These are phyloP conservation scores for Perca fluviatilis DNA, from an alignment of 2,113 vertebrate species.

Conservation along the genomic window DNA sequence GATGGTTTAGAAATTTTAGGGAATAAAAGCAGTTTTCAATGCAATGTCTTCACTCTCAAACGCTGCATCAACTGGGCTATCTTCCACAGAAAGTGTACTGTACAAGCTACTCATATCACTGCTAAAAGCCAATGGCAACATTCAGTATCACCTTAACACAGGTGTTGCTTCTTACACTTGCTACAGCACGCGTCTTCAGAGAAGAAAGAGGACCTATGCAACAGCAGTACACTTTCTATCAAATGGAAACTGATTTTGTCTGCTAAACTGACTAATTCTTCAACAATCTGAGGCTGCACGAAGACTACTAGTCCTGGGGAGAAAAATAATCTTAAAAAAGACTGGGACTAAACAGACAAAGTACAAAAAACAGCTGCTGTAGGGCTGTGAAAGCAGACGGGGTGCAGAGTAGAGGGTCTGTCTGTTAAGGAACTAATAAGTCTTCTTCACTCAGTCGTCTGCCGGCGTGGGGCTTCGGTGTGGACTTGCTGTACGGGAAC, in stretches of 20 bases:
- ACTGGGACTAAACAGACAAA: slow-evolving; percentile 28
- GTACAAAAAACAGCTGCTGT: slow-evolving; percentile 24
- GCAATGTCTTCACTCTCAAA: slow-evolving; percentile 6
- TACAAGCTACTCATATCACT: slow-evolving; percentile 32
- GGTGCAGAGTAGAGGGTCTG: slow-evolving; percentile 39
- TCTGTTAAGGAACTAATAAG: slow-evolving; percentile 39
- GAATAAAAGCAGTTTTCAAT: slow-evolving; percentile 39
- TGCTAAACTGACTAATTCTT: slow-evolving; percentile 20
- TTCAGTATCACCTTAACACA: slow-evolving; percentile 7
- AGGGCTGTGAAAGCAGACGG: slow-evolving; percentile 60
- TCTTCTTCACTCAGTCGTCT: slow-evolving; percentile 74
- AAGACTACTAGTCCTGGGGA: slow-evolving; percentile 23
- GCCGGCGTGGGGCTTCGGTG: slow-evolving; percentile 79
- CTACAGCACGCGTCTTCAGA: neutral
- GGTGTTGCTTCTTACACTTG: slow-evolving; percentile 1
- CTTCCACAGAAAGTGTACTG: neutral
- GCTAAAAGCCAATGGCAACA: slow-evolving; percentile 58
- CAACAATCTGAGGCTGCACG: slow-evolving; percentile 34
- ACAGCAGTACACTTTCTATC: slow-evolving; percentile 32
- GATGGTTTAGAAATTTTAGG: neutral
- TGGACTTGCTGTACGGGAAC: slow-evolving; percentile 83
- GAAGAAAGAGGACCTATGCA: slow-evolving; percentile 3
- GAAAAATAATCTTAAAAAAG: slow-evolving; percentile 17
- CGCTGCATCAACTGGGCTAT: neutral
- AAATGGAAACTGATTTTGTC: slow-evolving; percentile 2